A percentile compares a stretch with the other conserved stretches of the same genome.
phyloP scores from a whole-genome alignment of 2,888 invertebrate species.

The Drosophila basisetae region DNA sequence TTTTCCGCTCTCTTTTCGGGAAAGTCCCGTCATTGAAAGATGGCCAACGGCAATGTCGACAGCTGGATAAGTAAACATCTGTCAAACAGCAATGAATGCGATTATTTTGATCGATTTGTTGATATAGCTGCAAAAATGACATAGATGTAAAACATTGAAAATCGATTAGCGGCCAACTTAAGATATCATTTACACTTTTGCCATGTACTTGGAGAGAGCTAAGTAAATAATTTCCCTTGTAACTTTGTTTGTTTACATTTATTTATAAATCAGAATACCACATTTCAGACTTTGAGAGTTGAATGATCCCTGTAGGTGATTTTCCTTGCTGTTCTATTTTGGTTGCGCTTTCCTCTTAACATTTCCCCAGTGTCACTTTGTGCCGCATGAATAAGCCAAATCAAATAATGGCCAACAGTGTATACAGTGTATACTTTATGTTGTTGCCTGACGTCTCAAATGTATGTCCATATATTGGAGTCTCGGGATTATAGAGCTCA shows the following conservation, averaged over 20 bases:
- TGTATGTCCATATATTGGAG: constrained; percentile 27
- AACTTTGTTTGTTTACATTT: background rate
- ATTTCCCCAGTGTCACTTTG: constrained; percentile 43
- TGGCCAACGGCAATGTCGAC: constrained; percentile 54
- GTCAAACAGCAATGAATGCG: constrained; percentile 37
- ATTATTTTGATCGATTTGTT: constrained; percentile 44
- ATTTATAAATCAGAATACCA: background rate
- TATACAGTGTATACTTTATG: constrained; percentile 26
- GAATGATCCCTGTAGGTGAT: constrained; percentile 7
- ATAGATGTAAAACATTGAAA: constrained; percentile 3
- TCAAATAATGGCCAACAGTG: constrained; percentile 67
- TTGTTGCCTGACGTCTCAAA: constrained; percentile 10
- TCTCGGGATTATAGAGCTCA: constrained; percentile 46
- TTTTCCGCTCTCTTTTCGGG: constrained; percentile 27
- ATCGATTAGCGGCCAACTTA: constrained; percentile 13
- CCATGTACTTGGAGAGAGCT: background rate
- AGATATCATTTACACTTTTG: background rate
- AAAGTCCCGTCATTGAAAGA: background rate
- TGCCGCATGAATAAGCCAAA: constrained; percentile 44
- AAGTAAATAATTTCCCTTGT: background rate
- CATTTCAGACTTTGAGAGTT: background rate
- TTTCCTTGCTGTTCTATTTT: constrained; percentile 9
- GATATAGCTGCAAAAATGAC: constrained; percentile 3
- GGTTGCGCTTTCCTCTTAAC: constrained; percentile 34
- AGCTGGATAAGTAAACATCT: constrained; percentile 63